These are phyloP conservation scores for Pardalotus punctatus DNA, from an alignment of 2,113 vertebrate genomes.

Conservation along the genomic window DNA sequence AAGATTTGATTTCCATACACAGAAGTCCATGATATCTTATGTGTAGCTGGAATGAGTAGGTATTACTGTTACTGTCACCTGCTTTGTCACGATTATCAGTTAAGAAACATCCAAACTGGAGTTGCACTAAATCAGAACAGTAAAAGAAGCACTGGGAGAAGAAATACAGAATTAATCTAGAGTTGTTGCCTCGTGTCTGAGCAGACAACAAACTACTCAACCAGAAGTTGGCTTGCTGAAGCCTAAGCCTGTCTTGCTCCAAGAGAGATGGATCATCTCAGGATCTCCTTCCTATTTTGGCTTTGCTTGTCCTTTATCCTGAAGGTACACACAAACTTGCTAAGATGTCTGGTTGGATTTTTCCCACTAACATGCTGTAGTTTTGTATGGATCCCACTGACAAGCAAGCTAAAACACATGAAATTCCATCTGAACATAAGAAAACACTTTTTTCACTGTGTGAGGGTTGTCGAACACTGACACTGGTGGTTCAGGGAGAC, in stretches of 20 bases:
- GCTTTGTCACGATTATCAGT: background rate
- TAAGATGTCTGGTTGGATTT: background rate
- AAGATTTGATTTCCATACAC: background rate
- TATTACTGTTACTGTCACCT: background rate
- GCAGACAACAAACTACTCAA: background rate
- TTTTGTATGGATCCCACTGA: background rate
- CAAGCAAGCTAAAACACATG: background rate
- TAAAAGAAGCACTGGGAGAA: background rate
- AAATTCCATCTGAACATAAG: background rate
- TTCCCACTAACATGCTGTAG: background rate
- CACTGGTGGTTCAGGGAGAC: background rate
- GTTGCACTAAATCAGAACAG: background rate
- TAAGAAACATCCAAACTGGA: background rate
- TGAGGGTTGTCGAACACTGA: background rate
- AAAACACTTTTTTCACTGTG: background rate
- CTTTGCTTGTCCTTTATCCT: background rate
- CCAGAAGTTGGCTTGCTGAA: background rate
- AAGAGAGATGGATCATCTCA: background rate
- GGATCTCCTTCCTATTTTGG: background rate
- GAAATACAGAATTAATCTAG: background rate
- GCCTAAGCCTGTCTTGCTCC: background rate
- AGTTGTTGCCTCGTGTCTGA: background rate
- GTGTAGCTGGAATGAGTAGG: background rate
- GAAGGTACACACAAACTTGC: background rate
- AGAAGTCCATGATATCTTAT: background rate